Evolutionary conservation across 2,113 vertebrate genomes (phyloP).

Genomic region (Sinocyclocheilus grahami): DNA sequence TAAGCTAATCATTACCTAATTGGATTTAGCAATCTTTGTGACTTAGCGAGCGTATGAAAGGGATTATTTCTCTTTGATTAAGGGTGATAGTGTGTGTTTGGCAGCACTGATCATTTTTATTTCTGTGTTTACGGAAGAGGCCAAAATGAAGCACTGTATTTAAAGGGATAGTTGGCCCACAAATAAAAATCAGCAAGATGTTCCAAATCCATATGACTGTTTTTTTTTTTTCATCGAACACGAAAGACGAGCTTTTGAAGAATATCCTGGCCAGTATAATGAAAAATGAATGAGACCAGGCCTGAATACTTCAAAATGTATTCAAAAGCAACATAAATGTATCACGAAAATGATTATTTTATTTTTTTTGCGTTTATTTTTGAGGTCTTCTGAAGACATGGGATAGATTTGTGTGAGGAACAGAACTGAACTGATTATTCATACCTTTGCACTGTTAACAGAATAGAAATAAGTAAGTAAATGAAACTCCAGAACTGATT

Average conservation of each 20-base stretch:
- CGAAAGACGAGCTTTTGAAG: too few relatives aligned
- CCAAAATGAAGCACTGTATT: too few relatives aligned
- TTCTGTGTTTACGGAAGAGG: too few relatives aligned
- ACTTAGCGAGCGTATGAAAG: background rate
- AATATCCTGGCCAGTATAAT: background rate
- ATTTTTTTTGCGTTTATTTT: background rate
- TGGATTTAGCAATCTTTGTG: conserved; percentile 58
- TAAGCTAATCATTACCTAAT: conserved; percentile 63
- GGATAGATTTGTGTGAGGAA: background rate
- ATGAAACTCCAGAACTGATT: too few relatives aligned
- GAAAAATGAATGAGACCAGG: background rate
- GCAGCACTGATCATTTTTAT: background rate
- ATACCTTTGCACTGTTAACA: too few relatives aligned
- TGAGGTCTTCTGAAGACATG: background rate
- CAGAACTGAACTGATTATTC: background rate
- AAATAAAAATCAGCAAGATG: too few relatives aligned
- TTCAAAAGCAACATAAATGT: too few relatives aligned
- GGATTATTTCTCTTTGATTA: conserved; percentile 38
- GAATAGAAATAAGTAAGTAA: background rate
- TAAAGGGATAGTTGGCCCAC: too few relatives aligned
- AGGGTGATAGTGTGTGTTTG: conserved; percentile 20
- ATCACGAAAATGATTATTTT: background rate
- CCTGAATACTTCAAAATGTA: background rate
- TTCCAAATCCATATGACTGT: too few relatives aligned
- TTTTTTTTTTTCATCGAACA: too few relatives aligned